Base-by-base conservation (phyloP, 2,888 invertebrate species). In the Spisula solida region DNA sequence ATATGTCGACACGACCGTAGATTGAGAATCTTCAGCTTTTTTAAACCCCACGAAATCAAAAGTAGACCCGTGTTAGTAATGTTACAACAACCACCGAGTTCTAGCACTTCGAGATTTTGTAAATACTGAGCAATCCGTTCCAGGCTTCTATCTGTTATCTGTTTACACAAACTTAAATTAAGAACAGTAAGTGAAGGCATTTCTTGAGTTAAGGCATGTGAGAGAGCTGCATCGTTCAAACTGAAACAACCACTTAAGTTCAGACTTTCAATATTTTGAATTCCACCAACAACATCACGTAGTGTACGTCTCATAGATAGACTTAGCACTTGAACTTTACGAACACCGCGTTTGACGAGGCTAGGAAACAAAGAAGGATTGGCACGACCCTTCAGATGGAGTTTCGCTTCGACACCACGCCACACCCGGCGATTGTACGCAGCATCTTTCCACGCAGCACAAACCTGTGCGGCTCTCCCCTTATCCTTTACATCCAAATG, bases 161-260 rank as follows among this genome's bases (percentile, higher is more conserved):
- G 99, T 97, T 99, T 99, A 97, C 99, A 99, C 88, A 99, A 97
- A 80, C 98, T 98, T 85, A 99, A 97, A 97, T 99, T 98, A 91
- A 99, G 97, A 94, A 98, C 97, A 92, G 98, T 98, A 85, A 99
- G 97, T 56, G 98, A 97, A 84, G 98, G 98, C 92, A 98, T 97
- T 93, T 98, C 98, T 66, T 95, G 94, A 80, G 98, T 97, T 95
- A 99, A 98, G 4, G 99, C 98, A 95, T 98, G 98, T 75, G 98
- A 98, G 90, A 99, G 97, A 81, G 98, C 98, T 80, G 98, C 97
- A 96, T 99, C 99, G 66, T 98, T 98, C 75, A 99, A 98, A 97
- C 98, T 99, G 97, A 98, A 99, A 96, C 99, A 99, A 60, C 99
- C 99, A 95, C 98, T 98, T 85, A 99, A 97, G 95, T 98, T 99